Percentiles rank a stretch among this genome's conserved stretches.
Conservation (phyloP, 2,888 invertebrate genomes). For the Matsumyia berberina region DNA sequence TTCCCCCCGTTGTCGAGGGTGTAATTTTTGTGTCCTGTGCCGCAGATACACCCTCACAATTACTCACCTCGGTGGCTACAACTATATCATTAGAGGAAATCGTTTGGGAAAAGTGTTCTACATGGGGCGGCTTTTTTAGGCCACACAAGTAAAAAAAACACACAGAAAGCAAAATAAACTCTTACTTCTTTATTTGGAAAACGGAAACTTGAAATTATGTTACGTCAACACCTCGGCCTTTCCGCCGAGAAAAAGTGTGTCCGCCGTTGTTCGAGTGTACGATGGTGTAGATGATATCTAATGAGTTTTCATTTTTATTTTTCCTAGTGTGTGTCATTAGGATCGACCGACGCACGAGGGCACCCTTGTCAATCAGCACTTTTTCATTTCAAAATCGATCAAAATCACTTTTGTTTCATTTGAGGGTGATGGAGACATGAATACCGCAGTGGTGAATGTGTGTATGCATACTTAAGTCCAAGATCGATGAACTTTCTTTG, state of each 20-base stretch:
- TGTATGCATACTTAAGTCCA: constrained; percentile 17
- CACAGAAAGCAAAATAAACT: constrained; percentile 12
- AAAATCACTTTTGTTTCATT: constrained; percentile 47
- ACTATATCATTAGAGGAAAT: constrained; percentile 75
- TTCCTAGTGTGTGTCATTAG: constrained; percentile 59
- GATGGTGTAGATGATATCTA: constrained; percentile 57
- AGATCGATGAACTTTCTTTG: constrained; percentile 75
- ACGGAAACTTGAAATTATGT: constrained; percentile 74
- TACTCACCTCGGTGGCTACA: constrained; percentile 70
- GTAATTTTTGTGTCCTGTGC: constrained; percentile 72
- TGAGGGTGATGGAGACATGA: constrained; percentile 3
- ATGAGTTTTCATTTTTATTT: constrained; percentile 64
- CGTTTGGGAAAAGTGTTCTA: constrained; percentile 60
- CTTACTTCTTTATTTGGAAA: constrained; percentile 37
- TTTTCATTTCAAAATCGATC: constrained; percentile 74
- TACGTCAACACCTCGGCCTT: constrained; percentile 73
- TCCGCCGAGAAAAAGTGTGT: constrained; percentile 43
- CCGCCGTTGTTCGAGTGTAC: constrained; percentile 10
- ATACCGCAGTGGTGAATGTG: constrained; percentile 1
- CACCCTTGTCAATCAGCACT: constrained; percentile 73
- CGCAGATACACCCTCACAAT: constrained; percentile 73
- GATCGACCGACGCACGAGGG: constrained; percentile 35
- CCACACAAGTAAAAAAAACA: constrained; percentile 22
- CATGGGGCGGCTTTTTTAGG: constrained; percentile 40
- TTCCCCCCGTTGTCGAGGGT: constrained; percentile 48